Evolutionary conservation across 1,140 invertebrate genomes (phyloP).

Genomic region (Euura lappo): DNA sequence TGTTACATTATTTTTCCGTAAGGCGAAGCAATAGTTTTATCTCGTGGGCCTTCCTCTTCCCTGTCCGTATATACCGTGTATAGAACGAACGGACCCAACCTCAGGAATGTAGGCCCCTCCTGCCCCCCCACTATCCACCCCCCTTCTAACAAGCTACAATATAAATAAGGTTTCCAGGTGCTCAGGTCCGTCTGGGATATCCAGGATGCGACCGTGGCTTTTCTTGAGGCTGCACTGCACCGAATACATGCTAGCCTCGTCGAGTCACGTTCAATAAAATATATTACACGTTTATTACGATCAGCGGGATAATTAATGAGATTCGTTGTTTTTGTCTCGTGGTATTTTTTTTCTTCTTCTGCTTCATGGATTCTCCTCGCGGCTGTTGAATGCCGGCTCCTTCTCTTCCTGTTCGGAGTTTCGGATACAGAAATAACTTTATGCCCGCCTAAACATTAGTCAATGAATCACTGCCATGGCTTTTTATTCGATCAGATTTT

Average conservation of each 20-base stretch:
- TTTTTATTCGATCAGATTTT: too few species aligned
- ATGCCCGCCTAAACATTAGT: not conserved
- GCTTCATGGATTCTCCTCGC: too few species aligned
- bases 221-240: too few species aligned
- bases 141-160: conserved; percentile 14
- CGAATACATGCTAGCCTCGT: too few species aligned
- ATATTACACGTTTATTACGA: too few species aligned
- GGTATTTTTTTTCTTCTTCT: too few species aligned
- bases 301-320: too few species aligned
- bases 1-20: too few species aligned
- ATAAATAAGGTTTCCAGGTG: conserved; percentile 16
- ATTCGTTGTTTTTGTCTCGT: too few species aligned
- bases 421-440: not conserved
- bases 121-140: not conserved
- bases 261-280: too few species aligned
- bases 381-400: too few species aligned
- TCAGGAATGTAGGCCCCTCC: conserved; percentile 13
- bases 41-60: not conserved
- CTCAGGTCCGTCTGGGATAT: not conserved
- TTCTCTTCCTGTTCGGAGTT: too few species aligned
- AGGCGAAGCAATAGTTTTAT: not conserved
- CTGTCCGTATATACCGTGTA: not conserved
- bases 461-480: not conserved
- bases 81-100: not conserved
- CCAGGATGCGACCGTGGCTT: not conserved